Evolutionary conservation across 1,140 invertebrate species (phyloP), one percentile per base, ranked within the genome.

Genomic region (Reticulitermes speratus): DNA sequence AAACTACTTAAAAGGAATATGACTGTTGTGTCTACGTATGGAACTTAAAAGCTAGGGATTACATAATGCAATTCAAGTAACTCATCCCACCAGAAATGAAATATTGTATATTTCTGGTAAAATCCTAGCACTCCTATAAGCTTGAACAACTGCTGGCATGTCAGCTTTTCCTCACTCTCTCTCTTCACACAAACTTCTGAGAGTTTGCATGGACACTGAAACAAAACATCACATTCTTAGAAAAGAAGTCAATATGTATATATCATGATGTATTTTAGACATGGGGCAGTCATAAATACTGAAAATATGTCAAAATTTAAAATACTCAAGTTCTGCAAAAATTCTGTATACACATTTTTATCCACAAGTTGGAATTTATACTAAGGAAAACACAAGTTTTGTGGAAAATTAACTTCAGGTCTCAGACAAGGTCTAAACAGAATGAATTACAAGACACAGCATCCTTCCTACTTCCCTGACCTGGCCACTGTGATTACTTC

Each of bases 201-300:
- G 83, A 44, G n/a, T 84, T 48, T 84, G 21, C 83, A 14, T 48
- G 83, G 83, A 84, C 83, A 84, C 83, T 82, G 44, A 82, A 82
- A 82, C n/a, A 82, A 82, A 82, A 38, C 19, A 38, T 38, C 19
- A 82, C 6, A 82, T 6, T 19, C 16, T 38, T 32, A 38, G 44
- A 11, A 82, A 82, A 19, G 38, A 38, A 38, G 38, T 38, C 38
- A 38, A 38, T 38, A 38, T 38, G 38, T 38, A 38, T 38, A 38
- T 38, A 38, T 38, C 5, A 5, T 38, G 38, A 38, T 5, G 2
- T 38, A 38, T 38, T 38, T 38, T 38, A 38, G 38, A 38, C 38
- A 38, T 38, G 38, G 38, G 38, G 5, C 2, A 38, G 38, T 38
- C 38, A 38, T 82, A 6, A 82, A 19, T 11, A 32, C 44, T 38